Conservation (phyloP, 2,888 invertebrate species). For the Amiota mariae region DNA sequence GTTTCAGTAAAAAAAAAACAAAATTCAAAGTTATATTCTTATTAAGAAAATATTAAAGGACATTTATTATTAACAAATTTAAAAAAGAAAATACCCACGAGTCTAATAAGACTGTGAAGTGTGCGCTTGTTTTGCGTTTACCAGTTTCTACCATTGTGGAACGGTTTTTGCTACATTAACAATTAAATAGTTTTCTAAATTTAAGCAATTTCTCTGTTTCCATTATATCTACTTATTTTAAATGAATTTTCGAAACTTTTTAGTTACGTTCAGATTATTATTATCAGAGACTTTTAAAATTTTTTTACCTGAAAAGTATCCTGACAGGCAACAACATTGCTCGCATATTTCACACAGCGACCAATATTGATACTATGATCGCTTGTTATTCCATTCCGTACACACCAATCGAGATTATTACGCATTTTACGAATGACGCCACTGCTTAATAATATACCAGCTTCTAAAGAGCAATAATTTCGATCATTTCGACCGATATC, state of each 20-base stretch:
- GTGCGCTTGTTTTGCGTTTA: too few species aligned
- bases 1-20: too few species aligned
- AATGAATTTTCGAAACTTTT: background rate
- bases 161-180: too few species aligned
- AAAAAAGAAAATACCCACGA: too few species aligned
- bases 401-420: constrained; percentile 89
- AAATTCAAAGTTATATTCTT: too few species aligned
- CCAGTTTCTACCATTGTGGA: too few species aligned
- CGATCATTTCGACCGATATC: constrained; percentile 61
- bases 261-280: background rate
- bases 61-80: too few species aligned
- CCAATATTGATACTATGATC: constrained; percentile 91
- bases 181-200: too few species aligned
- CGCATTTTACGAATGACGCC: constrained; percentile 87
- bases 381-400: constrained; percentile 87
- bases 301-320: constrained; percentile 74
- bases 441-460: constrained; percentile 91
- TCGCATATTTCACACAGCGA: constrained; percentile 79
- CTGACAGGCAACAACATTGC: constrained; percentile 72
- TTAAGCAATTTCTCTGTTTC: too few species aligned
- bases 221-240: too few species aligned
- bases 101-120: too few species aligned
- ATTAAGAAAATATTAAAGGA: too few species aligned
- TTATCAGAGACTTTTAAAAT: constrained; percentile 35
- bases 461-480: constrained; percentile 77